Conservation (phyloP, 2,797 vertebrate genomes). For the Scleropages formosus region DNA sequence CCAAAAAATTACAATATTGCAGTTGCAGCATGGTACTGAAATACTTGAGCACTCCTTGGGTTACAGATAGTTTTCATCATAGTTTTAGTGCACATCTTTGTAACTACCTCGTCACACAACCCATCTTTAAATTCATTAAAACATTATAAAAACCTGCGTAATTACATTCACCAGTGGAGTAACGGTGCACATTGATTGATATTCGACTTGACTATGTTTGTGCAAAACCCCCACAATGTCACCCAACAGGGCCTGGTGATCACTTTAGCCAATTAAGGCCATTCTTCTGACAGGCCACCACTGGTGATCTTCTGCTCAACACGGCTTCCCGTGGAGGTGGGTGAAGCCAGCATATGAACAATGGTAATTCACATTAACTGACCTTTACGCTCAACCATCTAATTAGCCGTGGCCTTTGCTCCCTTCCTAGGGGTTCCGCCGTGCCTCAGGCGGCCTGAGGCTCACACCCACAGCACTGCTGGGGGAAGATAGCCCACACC, state of each 20-base stretch:
- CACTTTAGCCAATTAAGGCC: constrained; percentile 54
- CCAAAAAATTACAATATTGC: no score
- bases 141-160: no score
- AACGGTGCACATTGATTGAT: constrained; percentile 13
- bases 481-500: no score
- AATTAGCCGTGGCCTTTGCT: constrained; percentile 49
- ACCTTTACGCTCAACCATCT: constrained; percentile 62
- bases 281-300: constrained; percentile 58
- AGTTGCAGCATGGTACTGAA: no score
- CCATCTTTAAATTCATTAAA: no score
- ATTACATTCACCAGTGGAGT: neutral
- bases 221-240: neutral
- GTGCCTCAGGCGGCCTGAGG: neutral
- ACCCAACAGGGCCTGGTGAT: constrained; percentile 37
- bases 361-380: constrained; percentile 57
- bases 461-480: no score
- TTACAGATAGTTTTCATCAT: no score
- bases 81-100: no score
- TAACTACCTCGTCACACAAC: no score
- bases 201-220: constrained; percentile 8
- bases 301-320: constrained; percentile 49
- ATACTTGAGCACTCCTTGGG: no score
- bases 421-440: neutral
- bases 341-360: constrained; percentile 66
- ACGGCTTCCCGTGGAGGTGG: constrained; percentile 47